A percentile compares a stretch with the other conserved stretches of the same genome.
These are phyloP conservation scores for Oreotragus oreotragus DNA, from an alignment of 2,113 vertebrate genomes.

Conservation along the genomic window DNA sequence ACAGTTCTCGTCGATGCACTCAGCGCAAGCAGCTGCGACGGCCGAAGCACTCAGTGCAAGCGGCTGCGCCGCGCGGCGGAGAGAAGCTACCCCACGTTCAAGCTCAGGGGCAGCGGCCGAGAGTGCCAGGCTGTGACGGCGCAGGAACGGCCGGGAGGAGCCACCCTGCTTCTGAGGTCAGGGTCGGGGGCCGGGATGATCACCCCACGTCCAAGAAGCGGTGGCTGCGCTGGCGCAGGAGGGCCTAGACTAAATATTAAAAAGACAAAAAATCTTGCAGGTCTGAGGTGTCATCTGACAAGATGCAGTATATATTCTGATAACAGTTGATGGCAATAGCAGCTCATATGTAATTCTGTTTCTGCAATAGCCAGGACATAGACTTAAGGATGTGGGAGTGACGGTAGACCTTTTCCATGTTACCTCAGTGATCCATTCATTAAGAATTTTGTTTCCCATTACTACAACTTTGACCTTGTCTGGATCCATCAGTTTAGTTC, in stretches of 20 bases:
- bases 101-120: too few species aligned
- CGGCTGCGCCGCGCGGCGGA: too few species aligned
- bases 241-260: background rate
- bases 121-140: too few species aligned
- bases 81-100: too few species aligned
- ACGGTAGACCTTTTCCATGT: background rate
- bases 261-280: background rate
- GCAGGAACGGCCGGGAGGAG: too few species aligned
- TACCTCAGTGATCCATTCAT: background rate
- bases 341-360: background rate
- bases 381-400: background rate
- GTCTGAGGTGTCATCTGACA: background rate
- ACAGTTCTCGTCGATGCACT: too few species aligned
- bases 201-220: too few species aligned
- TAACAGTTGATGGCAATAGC: background rate
- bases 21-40: too few species aligned
- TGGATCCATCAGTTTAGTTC: background rate
- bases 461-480: background rate
- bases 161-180: too few species aligned
- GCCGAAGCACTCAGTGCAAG: too few species aligned
- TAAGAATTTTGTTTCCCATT: background rate
- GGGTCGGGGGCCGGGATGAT: too few species aligned
- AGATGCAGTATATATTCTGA: background rate
- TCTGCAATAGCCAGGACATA: rapidly evolving
- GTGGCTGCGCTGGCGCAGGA: too few species aligned